These are phyloP conservation scores for Drosophila silvestris DNA, from an alignment of 2,888 invertebrate genomes.

Conservation along the genomic window DNA sequence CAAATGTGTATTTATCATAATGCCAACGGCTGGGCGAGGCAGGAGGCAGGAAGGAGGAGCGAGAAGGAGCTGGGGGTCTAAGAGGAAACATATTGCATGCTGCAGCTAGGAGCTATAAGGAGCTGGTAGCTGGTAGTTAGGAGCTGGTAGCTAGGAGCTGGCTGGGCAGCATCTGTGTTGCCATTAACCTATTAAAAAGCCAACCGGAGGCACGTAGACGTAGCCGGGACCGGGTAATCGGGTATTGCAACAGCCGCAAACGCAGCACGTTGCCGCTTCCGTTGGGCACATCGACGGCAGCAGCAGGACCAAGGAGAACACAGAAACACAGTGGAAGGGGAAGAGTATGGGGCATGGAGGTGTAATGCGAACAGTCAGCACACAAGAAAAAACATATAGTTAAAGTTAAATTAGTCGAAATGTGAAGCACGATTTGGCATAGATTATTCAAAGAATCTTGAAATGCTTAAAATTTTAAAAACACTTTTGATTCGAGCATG, in stretches of 20 bases:
- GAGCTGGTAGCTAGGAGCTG: slow-evolving; percentile 22
- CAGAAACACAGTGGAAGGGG: slow-evolving; percentile 1
- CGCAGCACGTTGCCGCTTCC: slow-evolving; percentile 75
- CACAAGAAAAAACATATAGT: not conserved
- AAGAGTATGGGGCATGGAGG: not conserved
- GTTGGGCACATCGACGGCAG: slow-evolving; percentile 40
- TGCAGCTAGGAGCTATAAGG: slow-evolving; percentile 9
- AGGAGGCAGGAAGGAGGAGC: not conserved
- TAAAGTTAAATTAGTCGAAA: not conserved
- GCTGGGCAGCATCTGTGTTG: slow-evolving; percentile 28
- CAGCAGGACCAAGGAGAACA: slow-evolving; percentile 15
- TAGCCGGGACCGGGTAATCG: slow-evolving; percentile 33
- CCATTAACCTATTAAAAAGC: slow-evolving; percentile 77
- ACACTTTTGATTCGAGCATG: not conserved
- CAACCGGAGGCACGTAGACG: slow-evolving; percentile 69
- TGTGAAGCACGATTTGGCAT: too few species aligned
- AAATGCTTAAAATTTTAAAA: not conserved
- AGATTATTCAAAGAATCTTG: not conserved
- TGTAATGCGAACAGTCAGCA: not conserved
- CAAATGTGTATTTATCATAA: slow-evolving; percentile 78
- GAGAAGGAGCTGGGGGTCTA: not conserved
- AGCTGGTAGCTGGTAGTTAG: slow-evolving; percentile 1
- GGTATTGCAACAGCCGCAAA: slow-evolving; percentile 38
- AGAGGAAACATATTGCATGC: slow-evolving; percentile 2
- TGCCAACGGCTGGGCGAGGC: slow-evolving; percentile 48